Base-by-base conservation (phyloP, 2,113 vertebrate species). In the Rousettus leschenaultii region DNA sequence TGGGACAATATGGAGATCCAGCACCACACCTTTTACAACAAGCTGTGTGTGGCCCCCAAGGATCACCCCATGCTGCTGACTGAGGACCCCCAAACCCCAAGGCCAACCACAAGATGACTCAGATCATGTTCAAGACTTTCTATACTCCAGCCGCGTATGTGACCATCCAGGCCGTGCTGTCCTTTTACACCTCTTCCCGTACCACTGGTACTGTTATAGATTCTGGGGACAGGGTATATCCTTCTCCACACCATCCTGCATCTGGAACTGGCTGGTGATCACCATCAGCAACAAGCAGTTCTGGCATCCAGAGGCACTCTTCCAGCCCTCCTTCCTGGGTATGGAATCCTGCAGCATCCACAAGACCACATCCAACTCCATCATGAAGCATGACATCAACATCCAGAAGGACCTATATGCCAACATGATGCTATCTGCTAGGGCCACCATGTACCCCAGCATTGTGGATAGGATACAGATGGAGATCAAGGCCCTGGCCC, bases 11-110 rank as follows among this genome's bases (percentile, higher is more conserved):
- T 98, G 98, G 99, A 99, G 97, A 99, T 99, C 89, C 99, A 98
- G 99, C 99, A 99, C 97, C 99, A 99, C 97, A 99, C 99, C 92
- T 99, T 99, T 98, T 99, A 99, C 98, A 99, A 98, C 0, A 98
- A 99, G 96, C 97, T 99, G 85, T 98, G 98, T 0, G 98, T 98
- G 91, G 98, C 98, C 0, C 98, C 98, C 0, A 98, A 99, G 95
- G 98, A 99, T 96, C 98, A 98, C 96, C 98, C 98, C 0, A 24
- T 57, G n/a, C 53, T 57, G 51, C 15, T 57, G n/a, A 79, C 53
- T 8, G 11, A n/a, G 75, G 6, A 11, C 4, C 33, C 33, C 48
- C 48, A n/a, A 79, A 57, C 35, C 21, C 53, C 53, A 38, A 79
- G n/a, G 22, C 21, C 12, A 38, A 24, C n/a, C 2, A 57, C 24